Evolutionary conservation across 1,140 invertebrate species (phyloP).

Genomic region (Drosophila nigrodunni): DNA sequence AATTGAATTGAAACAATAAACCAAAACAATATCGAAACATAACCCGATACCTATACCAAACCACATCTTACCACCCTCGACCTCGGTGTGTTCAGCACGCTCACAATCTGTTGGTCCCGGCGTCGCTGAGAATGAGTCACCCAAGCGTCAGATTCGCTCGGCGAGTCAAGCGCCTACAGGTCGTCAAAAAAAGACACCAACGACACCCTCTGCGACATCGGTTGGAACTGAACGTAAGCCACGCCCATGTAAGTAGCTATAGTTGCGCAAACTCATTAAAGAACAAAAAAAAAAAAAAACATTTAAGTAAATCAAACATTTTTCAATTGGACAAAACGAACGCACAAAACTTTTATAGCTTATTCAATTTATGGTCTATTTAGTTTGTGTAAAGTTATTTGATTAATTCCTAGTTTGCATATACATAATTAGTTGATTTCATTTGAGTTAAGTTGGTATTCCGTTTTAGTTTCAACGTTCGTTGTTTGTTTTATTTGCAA

Average conservation of each 20-base stretch:
- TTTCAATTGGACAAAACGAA: constrained; percentile 36
- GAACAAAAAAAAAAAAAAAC: constrained; percentile 14
- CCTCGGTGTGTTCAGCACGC: constrained; percentile 85
- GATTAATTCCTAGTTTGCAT: constrained; percentile 78
- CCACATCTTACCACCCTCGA: constrained; percentile 53
- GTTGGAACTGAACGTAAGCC: constrained; percentile 85
- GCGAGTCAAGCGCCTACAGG: constrained; percentile 86
- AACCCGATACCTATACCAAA: constrained; percentile 46
- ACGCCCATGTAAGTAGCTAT: constrained; percentile 87
- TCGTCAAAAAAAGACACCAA: constrained; percentile 79
- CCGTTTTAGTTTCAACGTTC: constrained; percentile 38
- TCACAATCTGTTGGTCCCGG: constrained; percentile 90
- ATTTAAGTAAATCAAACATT: constrained; percentile 31
- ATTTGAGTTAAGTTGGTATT: constrained; percentile 43
- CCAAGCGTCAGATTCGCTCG: constrained; percentile 90
- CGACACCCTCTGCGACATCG: constrained; percentile 58
- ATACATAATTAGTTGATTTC: constrained; percentile 41
- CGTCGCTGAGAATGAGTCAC: constrained; percentile 86
- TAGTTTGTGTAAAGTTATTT: constrained; percentile 33
- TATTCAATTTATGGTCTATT: constrained; percentile 42
- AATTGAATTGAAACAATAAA: constrained; percentile 19
- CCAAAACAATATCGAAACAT: constrained; percentile 37
- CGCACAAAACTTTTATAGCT: constrained; percentile 37
- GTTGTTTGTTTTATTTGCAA: constrained; percentile 51
- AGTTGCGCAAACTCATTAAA: constrained; percentile 50